Evolutionary conservation across 2,113 vertebrate species (phyloP), one percentile per base, ranked within the genome.

Genomic region (Uropsilus gracilis): DNA sequence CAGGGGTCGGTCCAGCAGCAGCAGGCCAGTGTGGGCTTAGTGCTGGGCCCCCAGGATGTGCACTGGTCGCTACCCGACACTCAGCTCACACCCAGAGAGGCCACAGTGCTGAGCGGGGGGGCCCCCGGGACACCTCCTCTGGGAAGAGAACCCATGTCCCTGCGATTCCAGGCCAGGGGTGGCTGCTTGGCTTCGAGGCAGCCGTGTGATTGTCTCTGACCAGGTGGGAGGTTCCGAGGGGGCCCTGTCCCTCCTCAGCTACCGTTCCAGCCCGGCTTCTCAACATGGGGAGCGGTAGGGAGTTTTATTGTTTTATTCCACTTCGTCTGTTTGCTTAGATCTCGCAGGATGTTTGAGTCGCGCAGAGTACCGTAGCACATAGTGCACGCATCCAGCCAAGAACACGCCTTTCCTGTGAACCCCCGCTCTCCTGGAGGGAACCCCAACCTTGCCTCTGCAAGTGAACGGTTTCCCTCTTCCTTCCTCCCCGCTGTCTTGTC

Each of bases 321-420:
- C 12, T 3, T 7, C 2, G 1, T 48, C 18, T 6, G 0, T 89
- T 69, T 68, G 22, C 77, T 83, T 59, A 32, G 53, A 22, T 39
- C 42, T 68, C 28, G 13, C 2, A 30, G 42, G 39, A 3, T 6
- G 16, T 39, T 42, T 12, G 61, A 48, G 13, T 50, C 61, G 11
- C 7, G n/a, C 61, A 18, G 2, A 39, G 32, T 2, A 44, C 24
- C 1, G 3, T 2, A 0, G 1, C 28, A 1, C 0, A 3, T 3
- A 1, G 28, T n/a, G 30, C 26, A 0, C 12, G 53, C 53, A n/a
- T n/a, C n/a, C 3, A 0, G 28, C 18, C 73, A 20, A 3, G n/a
- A 50, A 2, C 13, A 4, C 0, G 5, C 84, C 20, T 53, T 18
- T 13, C 37, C 57, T 0, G 0, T 4, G 0, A 20, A 13, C 30